Base-by-base conservation (phyloP, 2,113 vertebrate species). In the Diphyllodes magnificus region DNA sequence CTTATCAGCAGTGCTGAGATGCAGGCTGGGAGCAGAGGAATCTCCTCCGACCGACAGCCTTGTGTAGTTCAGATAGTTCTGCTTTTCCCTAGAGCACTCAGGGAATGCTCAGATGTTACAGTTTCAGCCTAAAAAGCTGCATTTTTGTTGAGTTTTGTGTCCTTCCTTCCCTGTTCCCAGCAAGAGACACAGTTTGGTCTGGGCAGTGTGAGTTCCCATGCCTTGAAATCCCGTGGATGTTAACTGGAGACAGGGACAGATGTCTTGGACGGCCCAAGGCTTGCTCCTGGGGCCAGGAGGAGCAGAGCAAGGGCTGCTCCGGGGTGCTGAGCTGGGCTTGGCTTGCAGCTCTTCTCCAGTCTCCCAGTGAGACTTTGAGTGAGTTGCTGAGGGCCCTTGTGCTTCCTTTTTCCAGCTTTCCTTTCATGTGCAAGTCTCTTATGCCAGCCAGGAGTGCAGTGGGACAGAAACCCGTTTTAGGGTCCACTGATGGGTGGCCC, bases 401-500 rank as follows among this genome's bases (percentile, higher is more conserved):
- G 44, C 53, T 51, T 21, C 72, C 33, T 51, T 44, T 33, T 23
- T 0, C 50, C 72, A 51, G 14, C 37, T 70, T 8, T 24, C 54
- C 65, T 14, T 5, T 18, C 22, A 1, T 0, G 4, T 53, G 31
- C 22, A 2, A 1, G 21, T 47, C 37, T 27, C n/a, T 56, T 4
- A 1, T 7, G 28, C 24, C 49, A 17, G 19, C 35, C 16, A 33
- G 16, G 49, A 14, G 6, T 6, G 13, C 16, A 13, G 39, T 2
- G 40, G 68, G 44, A 5, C 77, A 92, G 59, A 35, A 81, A 17
- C 8, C 31, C n/a, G 24, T 47, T 39, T 11, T 6, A 7, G 9
- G 25, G 1, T 1, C 0, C 9, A 1, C 24, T 45, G 8, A 1
- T 9, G 0, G 2, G 37, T 6, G 11, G 22, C 24, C 4, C 57